Base-by-base conservation (phyloP, 2,888 invertebrate species). In the Drosophila multiciliata region DNA sequence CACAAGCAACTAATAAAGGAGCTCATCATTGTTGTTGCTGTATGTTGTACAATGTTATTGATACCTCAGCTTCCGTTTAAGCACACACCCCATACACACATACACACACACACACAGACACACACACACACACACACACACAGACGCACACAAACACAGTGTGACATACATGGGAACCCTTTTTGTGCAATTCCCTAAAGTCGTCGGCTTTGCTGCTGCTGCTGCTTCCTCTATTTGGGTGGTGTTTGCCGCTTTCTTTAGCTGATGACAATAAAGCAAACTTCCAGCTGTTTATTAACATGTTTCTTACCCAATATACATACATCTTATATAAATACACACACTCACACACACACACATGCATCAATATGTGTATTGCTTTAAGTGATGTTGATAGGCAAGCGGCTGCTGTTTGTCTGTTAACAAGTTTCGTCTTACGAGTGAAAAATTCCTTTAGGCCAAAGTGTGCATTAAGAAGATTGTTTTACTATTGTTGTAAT, bases 391-490 rank as follows among this genome's bases (percentile, higher is more conserved):
- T 61, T 77, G 85, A 80, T 80, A 80, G 72, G 63, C 57, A 73
- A 75, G 52, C 64, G 58, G 32, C 35, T 42, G 48, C 48, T 72
- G 49, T 68, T 57, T 36, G 54, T 62, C 61, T 80, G 60, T 62
- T 73, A 72, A 66, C 76, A 77, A 82, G 81, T 77, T 73, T 87
- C 79, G 70, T 75, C 79, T 77, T 84, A 87, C 87, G 80, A 82
- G 87, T 86, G 87, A 89, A 89, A 89, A 85, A 88, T 89, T 87
- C 89, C 88, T 89, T 83, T 80, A 89, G 88, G 89, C 89, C 87
- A 87, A 88, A 89, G 87, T 89, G 86, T 88, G 89, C 88, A 88
- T 88, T 89, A 87, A 87, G 88, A 77, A 89, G 89, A 88, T 89
- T 88, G 89, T 88, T 88, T 89, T 89, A 87, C 87, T 87, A 87